These are phyloP conservation scores for Drepana falcataria DNA, from an alignment of 2,888 invertebrate species.

Conservation along the genomic window DNA sequence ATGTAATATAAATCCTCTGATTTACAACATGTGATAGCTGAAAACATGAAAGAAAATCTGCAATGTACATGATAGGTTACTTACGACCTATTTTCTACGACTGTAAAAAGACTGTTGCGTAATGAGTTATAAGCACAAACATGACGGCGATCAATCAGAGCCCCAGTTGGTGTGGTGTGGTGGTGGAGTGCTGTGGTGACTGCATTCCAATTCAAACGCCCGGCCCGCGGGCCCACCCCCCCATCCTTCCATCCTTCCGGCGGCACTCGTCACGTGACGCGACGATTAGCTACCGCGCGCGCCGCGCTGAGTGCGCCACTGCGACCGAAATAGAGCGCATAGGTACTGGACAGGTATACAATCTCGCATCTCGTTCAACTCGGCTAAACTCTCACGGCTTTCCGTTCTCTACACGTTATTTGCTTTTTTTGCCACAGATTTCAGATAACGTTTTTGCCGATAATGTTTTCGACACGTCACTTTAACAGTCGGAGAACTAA, in stretches of 20 bases:
- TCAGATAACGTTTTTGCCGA: conserved; percentile 16
- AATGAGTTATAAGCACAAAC: not conserved
- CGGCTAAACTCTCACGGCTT: conserved; percentile 53
- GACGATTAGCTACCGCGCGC: conserved; percentile 57
- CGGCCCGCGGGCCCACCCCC: conserved; percentile 53
- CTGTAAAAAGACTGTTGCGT: no score
- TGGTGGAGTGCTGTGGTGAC: conserved; percentile 48
- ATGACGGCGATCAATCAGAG: conserved; percentile 59
- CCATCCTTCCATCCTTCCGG: conserved; percentile 73
- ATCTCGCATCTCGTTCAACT: conserved; percentile 58
- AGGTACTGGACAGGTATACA: conserved; percentile 27
- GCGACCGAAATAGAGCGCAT: conserved; percentile 74
- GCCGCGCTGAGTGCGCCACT: conserved; percentile 62
- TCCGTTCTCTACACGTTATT: conserved; percentile 34
- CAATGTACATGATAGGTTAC: no score
- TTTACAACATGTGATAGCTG: no score
- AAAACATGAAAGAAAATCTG: not conserved
- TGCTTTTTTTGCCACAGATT: conserved; percentile 18
- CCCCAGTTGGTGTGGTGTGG: conserved; percentile 52
- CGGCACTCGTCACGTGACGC: conserved; percentile 71
- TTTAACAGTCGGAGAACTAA: no score
- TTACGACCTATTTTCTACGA: no score
- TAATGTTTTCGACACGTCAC: conserved; percentile 15
- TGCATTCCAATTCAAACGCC: conserved; percentile 68
- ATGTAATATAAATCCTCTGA: no score